Evolutionary conservation across 2,113 vertebrate species (phyloP).

Genomic region (Platanista minor): DNA sequence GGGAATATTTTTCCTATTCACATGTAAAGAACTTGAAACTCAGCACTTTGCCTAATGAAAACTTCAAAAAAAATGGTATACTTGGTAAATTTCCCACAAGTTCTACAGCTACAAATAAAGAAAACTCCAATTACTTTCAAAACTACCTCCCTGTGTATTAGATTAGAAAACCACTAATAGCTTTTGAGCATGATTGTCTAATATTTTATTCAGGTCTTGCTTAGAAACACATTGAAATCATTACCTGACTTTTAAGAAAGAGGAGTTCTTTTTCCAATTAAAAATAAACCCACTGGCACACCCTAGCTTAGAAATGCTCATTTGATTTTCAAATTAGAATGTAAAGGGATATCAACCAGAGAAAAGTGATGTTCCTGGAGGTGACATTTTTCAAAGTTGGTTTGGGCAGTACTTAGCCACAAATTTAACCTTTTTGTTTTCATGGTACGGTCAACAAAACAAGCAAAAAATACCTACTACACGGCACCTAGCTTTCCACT

Average conservation of each 20-base stretch:
- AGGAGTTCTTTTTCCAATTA: constrained; percentile 68
- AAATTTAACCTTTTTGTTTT: constrained; percentile 54
- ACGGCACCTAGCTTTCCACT: neutral
- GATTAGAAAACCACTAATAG: constrained; percentile 63
- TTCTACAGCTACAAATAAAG: constrained; percentile 45
- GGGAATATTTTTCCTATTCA: neutral
- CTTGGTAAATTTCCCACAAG: constrained; percentile 37
- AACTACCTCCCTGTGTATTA: constrained; percentile 46
- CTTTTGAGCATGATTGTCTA: constrained; percentile 62
- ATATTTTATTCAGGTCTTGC: constrained; percentile 68
- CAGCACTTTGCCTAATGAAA: neutral
- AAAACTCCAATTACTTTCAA: constrained; percentile 54
- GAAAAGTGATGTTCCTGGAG: constrained; percentile 53
- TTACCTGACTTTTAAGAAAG: constrained; percentile 72
- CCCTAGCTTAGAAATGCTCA: constrained; percentile 54
- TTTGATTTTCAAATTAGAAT: constrained; percentile 70
- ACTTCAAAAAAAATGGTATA: neutral
- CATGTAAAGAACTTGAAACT: constrained; percentile 16
- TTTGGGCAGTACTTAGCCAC: constrained; percentile 15
- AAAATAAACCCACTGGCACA: constrained; percentile 67
- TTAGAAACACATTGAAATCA: constrained; percentile 67
- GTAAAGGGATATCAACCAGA: constrained; percentile 56
- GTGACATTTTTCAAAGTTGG: constrained; percentile 52
- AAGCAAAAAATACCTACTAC: neutral
- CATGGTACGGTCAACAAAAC: constrained; percentile 8